Conservation (phyloP, 2,888 invertebrate genomes). For the Lithophane ornitopus region DNA sequence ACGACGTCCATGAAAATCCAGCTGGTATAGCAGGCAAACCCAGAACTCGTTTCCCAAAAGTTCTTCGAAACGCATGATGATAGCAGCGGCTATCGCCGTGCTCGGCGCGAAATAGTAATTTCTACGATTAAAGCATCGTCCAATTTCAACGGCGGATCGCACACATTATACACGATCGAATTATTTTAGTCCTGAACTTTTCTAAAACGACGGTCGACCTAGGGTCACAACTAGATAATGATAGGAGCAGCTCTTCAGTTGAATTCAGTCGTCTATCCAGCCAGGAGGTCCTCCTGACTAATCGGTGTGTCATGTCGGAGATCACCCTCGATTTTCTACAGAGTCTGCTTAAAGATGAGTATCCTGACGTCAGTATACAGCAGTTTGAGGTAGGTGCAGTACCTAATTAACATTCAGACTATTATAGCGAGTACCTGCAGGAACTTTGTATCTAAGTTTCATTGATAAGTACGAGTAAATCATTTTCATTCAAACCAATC, state of each 20-base stretch:
- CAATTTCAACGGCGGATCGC: not conserved
- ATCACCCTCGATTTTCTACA: conserved; percentile 90
- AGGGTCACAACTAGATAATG: conserved; percentile 42
- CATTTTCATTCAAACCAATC: too few relatives aligned
- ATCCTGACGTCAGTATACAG: conserved; percentile 90
- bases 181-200: conserved; percentile 22
- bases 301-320: conserved; percentile 76
- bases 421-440: not conserved
- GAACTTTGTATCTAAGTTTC: not conserved
- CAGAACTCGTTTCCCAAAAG: not conserved
- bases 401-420: not conserved
- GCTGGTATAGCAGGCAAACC: not conserved
- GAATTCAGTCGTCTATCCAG: conserved; percentile 39
- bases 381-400: conserved; percentile 88
- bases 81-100: not conserved
- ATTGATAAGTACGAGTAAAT: too few relatives aligned
- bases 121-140: too few relatives aligned
- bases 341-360: conserved; percentile 88
- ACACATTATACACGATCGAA: not conserved
- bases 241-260: conserved; percentile 39
- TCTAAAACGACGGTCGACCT: conserved; percentile 17
- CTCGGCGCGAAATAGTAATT: not conserved
- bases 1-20: not conserved
- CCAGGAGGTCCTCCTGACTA: conserved; percentile 27
- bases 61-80: not conserved